phyloP scores from a whole-genome alignment of 2,113 vertebrate genomes.

The Budorcas taxicolor region DNA sequence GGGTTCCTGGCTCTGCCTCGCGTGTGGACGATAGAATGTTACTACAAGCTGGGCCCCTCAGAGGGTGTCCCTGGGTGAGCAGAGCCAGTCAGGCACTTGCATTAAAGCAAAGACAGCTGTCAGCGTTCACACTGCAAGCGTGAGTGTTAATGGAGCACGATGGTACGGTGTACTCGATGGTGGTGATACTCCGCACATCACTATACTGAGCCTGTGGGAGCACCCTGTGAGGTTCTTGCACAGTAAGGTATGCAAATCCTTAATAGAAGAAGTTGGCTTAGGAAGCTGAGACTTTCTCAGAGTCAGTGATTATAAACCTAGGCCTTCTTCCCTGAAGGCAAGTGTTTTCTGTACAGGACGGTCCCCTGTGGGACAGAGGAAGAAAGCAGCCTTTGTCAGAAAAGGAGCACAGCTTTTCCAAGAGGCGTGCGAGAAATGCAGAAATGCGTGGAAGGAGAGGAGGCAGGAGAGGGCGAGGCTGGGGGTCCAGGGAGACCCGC shows the following conservation, averaged over 20 bases:
- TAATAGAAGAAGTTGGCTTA: background rate
- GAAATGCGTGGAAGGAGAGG: fast-evolving
- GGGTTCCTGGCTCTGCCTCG: background rate
- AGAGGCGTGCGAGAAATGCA: fast-evolving
- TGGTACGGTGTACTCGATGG: background rate
- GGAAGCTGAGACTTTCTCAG: background rate
- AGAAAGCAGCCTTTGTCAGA: background rate
- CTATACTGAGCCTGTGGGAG: background rate
- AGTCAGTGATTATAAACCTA: background rate
- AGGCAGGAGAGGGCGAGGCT: background rate
- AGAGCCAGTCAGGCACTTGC: background rate
- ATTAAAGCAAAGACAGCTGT: background rate
- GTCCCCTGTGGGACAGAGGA: background rate
- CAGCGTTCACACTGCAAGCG: background rate
- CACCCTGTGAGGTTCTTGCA: fast-evolving
- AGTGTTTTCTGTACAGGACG: background rate
- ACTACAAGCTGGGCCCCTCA: background rate
- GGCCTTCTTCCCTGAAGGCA: background rate
- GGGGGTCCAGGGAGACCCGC: background rate
- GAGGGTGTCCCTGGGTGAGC: background rate
- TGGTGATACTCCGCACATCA: background rate
- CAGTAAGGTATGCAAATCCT: background rate
- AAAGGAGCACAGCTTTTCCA: background rate
- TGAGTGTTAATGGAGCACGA: background rate
- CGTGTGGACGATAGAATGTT: background rate